These are phyloP conservation scores for Odocoileus virginianus DNA, from an alignment of 2,113 vertebrate species.

Conservation along the genomic window DNA sequence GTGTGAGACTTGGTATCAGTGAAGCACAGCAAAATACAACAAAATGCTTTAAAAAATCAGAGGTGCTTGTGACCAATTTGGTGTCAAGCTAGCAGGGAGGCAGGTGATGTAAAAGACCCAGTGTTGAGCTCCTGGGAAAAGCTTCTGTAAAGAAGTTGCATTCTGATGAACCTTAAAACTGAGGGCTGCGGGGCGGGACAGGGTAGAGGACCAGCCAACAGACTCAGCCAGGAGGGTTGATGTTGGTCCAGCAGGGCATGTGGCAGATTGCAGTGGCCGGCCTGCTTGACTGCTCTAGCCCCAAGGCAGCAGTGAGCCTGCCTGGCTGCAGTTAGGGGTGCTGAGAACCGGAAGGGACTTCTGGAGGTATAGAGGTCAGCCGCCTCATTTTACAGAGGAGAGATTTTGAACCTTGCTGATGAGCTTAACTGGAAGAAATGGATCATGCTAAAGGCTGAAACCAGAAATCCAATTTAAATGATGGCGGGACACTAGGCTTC, in stretches of 20 bases:
- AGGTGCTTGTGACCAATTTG: not conserved
- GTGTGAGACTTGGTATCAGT: not conserved
- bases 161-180: not conserved
- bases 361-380: not conserved
- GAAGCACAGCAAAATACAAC: not conserved
- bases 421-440: not conserved
- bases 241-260: not conserved
- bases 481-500: not conserved
- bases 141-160: not conserved
- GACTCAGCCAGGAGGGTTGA: not conserved
- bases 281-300: not conserved
- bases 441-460: not conserved
- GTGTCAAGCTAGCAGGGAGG: not conserved
- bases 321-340: not conserved
- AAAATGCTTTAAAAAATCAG: not conserved
- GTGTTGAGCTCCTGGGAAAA: not conserved
- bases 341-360: not conserved
- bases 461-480: slow-evolving; percentile 1
- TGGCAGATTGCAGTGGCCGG: not conserved
- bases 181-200: not conserved
- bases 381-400: not conserved
- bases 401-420: not conserved
- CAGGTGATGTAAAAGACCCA: not conserved
- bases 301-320: not conserved
- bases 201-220: not conserved